phyloP scores from a whole-genome alignment of 2,797 vertebrate genomes.

The Gastrophryne carolinensis region DNA sequence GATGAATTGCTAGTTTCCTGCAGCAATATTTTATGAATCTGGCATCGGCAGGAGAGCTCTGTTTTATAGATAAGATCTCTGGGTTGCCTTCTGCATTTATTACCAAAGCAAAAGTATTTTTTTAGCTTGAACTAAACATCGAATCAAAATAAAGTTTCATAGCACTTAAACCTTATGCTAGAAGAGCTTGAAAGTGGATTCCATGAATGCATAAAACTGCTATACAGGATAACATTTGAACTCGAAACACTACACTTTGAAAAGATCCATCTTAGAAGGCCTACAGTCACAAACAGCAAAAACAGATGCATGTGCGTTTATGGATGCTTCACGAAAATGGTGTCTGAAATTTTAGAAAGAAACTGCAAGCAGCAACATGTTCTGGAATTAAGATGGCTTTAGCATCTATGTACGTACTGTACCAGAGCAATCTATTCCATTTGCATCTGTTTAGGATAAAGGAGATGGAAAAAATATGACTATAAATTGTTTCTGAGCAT shows the following conservation, averaged over 20 bases:
- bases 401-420: background rate
- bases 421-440: constrained; percentile 22
- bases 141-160: constrained; percentile 28
- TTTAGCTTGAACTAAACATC: constrained; percentile 15
- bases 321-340: constrained; percentile 31
- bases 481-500: constrained; percentile 1
- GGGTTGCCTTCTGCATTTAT: constrained; percentile 42
- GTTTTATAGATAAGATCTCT: constrained; percentile 27
- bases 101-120: constrained; percentile 37
- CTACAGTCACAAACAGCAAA: constrained; percentile 25
- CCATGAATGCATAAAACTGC: constrained; percentile 10
- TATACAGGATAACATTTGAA: background rate
- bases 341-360: constrained; percentile 36
- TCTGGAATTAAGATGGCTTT: constrained; percentile 23
- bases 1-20: constrained; percentile 17
- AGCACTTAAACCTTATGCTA: constrained; percentile 32
- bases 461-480: background rate
- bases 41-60: constrained; percentile 9
- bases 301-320: constrained; percentile 45
- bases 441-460: constrained; percentile 10
- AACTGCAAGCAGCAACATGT: constrained; percentile 35
- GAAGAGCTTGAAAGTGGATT: constrained; percentile 2
- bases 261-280: constrained; percentile 23
- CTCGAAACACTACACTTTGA: background rate
- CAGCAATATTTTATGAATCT: constrained; percentile 1